phyloP scores from a whole-genome alignment of 1,140 invertebrate genomes.

The Drosophila ironensis region DNA sequence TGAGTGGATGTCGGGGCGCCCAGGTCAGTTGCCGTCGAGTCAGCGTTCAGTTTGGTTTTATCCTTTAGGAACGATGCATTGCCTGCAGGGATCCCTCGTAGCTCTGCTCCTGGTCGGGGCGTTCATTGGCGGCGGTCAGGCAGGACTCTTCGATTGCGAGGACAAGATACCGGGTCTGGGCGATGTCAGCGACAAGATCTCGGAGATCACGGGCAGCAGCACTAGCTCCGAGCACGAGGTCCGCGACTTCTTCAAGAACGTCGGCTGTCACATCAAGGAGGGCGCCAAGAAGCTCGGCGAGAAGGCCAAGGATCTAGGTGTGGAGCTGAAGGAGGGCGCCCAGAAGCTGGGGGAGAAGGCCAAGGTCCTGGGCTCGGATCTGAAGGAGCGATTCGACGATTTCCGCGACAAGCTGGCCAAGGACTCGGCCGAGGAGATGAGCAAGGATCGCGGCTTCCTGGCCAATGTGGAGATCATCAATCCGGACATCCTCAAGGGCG shows the following conservation, averaged over 20 bases:
- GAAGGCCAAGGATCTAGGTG: slow-evolving; percentile 59
- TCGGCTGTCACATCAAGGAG: slow-evolving; percentile 74
- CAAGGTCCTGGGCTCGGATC: slow-evolving; percentile 61
- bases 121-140: slow-evolving; percentile 18
- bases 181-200: slow-evolving; percentile 49
- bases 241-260: slow-evolving; percentile 68
- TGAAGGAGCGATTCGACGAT: slow-evolving; percentile 65
- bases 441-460: slow-evolving; percentile 47
- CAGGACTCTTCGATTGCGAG: slow-evolving; percentile 67
- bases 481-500: slow-evolving; percentile 70
- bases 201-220: slow-evolving; percentile 41
- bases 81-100: slow-evolving; percentile 16
- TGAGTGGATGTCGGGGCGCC: slow-evolving; percentile 30
- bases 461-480: slow-evolving; percentile 76
- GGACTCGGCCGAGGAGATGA: slow-evolving; percentile 62
- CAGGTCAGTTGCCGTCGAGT: slow-evolving; percentile 44
- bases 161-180: slow-evolving; percentile 52
- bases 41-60: slow-evolving; percentile 40
- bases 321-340: slow-evolving; percentile 63
- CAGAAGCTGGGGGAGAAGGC: slow-evolving; percentile 64
- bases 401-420: slow-evolving; percentile 68
- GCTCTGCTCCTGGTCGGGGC: slow-evolving; percentile 23
- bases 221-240: slow-evolving; percentile 67
- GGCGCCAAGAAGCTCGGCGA: slow-evolving; percentile 63
- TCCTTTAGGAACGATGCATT: slow-evolving; percentile 30